These are phyloP conservation scores for Callipepla squamata DNA, from an alignment of 2,113 vertebrate genomes.

Conservation along the genomic window DNA sequence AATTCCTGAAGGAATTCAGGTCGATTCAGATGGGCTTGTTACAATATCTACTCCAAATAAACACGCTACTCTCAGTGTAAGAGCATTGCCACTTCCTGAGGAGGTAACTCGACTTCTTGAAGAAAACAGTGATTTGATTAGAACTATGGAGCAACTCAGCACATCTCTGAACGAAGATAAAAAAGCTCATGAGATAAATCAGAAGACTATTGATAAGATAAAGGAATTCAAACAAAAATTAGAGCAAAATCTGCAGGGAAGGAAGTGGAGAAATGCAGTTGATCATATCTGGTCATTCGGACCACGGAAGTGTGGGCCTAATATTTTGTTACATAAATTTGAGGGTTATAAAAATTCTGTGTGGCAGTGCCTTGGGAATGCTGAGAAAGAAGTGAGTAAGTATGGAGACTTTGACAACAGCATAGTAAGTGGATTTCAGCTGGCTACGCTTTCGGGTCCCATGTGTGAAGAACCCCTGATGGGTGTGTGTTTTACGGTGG, in stretches of 20 bases:
- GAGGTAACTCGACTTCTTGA: conserved; percentile 89
- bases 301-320: conserved; percentile 93
- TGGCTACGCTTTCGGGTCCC: conserved; percentile 91
- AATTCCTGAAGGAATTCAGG: conserved; percentile 84
- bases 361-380: conserved; percentile 85
- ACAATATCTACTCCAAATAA: conserved; percentile 91
- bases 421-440: conserved; percentile 93
- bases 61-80: conserved; percentile 85
- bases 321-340: conserved; percentile 88
- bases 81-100: conserved; percentile 88
- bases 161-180: conserved; percentile 86
- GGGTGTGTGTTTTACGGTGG: conserved; percentile 94
- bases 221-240: conserved; percentile 83
- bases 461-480: conserved; percentile 98
- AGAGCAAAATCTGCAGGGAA: conserved; percentile 85
- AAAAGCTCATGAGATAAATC: conserved; percentile 76
- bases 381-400: conserved; percentile 40
- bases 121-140: conserved; percentile 86
- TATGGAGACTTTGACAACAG: conserved; percentile 91
- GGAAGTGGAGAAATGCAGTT: conserved; percentile 90
- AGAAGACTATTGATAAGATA: conserved; percentile 83
- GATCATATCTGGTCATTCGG: conserved; percentile 94
- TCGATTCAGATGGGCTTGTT: conserved; percentile 88
- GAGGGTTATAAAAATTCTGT: conserved; percentile 84
- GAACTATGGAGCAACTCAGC: conserved; percentile 88